Conservation (phyloP, 1,140 invertebrate genomes). For the Cherax destructor region DNA sequence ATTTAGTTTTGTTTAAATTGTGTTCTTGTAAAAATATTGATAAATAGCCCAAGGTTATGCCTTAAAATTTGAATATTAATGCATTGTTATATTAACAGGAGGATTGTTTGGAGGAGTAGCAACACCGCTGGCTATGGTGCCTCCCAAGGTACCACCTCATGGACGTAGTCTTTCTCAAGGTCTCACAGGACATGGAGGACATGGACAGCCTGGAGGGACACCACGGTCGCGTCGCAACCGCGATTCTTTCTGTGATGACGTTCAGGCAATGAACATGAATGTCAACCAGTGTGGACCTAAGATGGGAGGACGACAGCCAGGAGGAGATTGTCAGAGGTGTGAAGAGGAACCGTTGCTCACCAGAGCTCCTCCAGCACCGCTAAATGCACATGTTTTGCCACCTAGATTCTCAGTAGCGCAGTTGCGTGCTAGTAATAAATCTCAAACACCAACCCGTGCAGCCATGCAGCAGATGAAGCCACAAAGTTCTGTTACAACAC, state of each 20-base stretch:
- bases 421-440: conserved; percentile 59
- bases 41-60: background rate
- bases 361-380: conserved; percentile 52
- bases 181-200: conserved; percentile 43
- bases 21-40: background rate
- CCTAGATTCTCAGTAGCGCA: conserved; percentile 62
- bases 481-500: conserved; percentile 25
- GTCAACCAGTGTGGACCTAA: conserved; percentile 39
- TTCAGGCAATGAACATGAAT: conserved; percentile 49
- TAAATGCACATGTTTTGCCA: conserved; percentile 56
- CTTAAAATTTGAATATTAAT: background rate
- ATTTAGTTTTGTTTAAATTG: background rate
- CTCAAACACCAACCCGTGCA: conserved; percentile 55
- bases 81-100: conserved; percentile 26
- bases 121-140: conserved; percentile 81
- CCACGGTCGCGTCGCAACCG: conserved; percentile 55
- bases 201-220: conserved; percentile 45
- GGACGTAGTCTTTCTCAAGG: conserved; percentile 64
- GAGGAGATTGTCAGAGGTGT: conserved; percentile 57
- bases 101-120: conserved; percentile 79
- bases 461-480: conserved; percentile 63
- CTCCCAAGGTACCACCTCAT: conserved; percentile 78
- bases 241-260: conserved; percentile 55
- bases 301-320: conserved; percentile 43
- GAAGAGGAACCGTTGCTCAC: conserved; percentile 55